Conservation (phyloP, 1,140 invertebrate genomes). For the Caenorhabditis inopinata region DNA sequence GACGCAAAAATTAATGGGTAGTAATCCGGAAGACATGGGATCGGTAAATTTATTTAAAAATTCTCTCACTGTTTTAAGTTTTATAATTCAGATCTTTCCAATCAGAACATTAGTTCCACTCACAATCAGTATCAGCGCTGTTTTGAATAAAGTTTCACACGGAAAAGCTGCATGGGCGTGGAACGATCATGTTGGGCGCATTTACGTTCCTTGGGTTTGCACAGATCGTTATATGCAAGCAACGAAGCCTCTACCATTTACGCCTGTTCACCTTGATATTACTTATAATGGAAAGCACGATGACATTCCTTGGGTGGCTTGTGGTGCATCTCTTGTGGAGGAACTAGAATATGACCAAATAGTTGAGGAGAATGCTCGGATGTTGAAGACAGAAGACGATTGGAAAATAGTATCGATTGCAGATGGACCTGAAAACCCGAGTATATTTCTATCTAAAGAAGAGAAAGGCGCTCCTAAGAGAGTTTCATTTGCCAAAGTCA, state of each 20-base stretch:
- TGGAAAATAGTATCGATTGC: not conserved
- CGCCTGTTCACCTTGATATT: not conserved
- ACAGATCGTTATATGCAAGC: not conserved
- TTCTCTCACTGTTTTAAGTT: not conserved
- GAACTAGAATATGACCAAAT: not conserved
- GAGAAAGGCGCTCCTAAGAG: not conserved
- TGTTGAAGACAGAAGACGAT: not conserved
- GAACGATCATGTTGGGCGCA: constrained; percentile 11
- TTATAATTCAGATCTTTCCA: not conserved
- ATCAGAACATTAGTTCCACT: not conserved
- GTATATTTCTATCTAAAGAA: not conserved
- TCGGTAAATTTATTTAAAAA: not conserved
- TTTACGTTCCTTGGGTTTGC: not conserved
- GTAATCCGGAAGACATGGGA: not conserved
- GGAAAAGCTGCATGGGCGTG: constrained; percentile 19
- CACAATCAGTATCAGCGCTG: not conserved
- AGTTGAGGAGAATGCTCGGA: not conserved
- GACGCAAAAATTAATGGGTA: not conserved
- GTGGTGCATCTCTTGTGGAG: not conserved
- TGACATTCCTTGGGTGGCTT: constrained; percentile 2
- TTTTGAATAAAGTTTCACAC: not conserved
- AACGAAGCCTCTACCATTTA: not conserved
- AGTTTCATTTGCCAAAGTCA: not conserved
- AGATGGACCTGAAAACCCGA: not conserved
- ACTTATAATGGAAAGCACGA: constrained; percentile 14